Conservation (phyloP, 2,113 vertebrate species). For the Thunnus maccoyii region DNA sequence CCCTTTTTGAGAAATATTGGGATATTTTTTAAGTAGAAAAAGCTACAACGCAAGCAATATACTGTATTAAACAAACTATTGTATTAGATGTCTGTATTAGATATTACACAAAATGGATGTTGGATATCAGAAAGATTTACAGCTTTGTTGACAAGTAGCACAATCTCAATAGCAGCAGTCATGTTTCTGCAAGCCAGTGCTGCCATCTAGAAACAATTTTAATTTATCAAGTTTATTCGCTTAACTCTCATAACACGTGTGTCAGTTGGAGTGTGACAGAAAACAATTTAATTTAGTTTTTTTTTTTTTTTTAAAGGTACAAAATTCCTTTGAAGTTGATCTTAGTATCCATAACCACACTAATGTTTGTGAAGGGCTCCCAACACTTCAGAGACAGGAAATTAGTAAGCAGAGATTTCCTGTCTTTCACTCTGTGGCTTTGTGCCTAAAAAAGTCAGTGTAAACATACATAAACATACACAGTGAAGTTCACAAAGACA, state of each 20-base stretch:
- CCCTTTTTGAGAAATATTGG: background rate
- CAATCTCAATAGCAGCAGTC: background rate
- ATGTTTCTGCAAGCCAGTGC: background rate
- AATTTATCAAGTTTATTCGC: slow-evolving; percentile 15
- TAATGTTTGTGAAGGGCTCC: background rate
- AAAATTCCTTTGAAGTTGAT: background rate
- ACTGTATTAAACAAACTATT: background rate
- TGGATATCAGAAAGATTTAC: slow-evolving; percentile 21
- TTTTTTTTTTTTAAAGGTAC: background rate
- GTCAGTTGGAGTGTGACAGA: background rate
- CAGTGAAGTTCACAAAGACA: background rate
- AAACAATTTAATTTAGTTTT: background rate
- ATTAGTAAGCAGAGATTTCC: slow-evolving; percentile 31
- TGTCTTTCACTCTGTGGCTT: slow-evolving; percentile 16
- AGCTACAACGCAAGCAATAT: background rate
- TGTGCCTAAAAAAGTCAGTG: slow-evolving; percentile 1
- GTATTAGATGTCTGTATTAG: background rate
- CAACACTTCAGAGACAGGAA: slow-evolving; percentile 23
- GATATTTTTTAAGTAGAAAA: background rate
- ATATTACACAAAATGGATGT: background rate
- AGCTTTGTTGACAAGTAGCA: background rate
- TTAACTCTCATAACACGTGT: background rate
- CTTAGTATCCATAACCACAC: background rate
- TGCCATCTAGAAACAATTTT: background rate
- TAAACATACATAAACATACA: background rate